Evolutionary conservation across 1,140 invertebrate species (phyloP), one percentile per base, ranked within the genome.

Genomic region (Triops cancriformis): DNA sequence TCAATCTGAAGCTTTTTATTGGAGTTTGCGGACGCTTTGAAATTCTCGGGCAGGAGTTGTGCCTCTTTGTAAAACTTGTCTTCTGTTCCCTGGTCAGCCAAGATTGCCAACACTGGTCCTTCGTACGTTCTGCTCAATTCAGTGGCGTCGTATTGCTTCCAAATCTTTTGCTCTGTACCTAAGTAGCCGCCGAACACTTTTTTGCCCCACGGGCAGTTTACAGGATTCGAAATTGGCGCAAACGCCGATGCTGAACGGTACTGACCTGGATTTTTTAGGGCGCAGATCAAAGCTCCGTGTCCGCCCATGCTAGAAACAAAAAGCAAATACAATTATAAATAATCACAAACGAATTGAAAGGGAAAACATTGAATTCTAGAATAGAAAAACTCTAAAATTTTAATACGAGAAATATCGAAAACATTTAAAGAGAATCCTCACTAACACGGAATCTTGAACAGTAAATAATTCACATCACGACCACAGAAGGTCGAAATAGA

Each of bases 241-340:
- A 99, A 99, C n/a, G 95, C 95, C 78, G 96, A 97, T 0, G 98
- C 95, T 51, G 93, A 92, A 80, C 90, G 89, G 85, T 95, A 99
- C 78, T 92, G 86, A 6, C 92, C 92, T 27, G 96, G 97, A 85
- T 97, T 98, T 84, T 95, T 95, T 26, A 99, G 85, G 23, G 93
- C 92, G 85, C 93, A 94, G 42, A 97, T 92, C 27, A 99, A 85
- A 31, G 98, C 97, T 31, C 98, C 98, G 87, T 98, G 96, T 76
- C 97, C 97, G 76, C 97, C 97, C 96, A 98, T 98, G 83, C 95
- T 96, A 82, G 75, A 89, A 72, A 42, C 80, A 74, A 72, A 80
- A 75, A 77, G 76, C 10, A 73, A 86, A 80, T 80, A 78, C 77
- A 82, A 37, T 80, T 75, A 76, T n/a, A 82, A 43, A 80, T 73